Evolutionary conservation across 2,797 vertebrate genomes (phyloP), one percentile per base, ranked within the genome.

Genomic region (Anomalospiza imberbis): DNA sequence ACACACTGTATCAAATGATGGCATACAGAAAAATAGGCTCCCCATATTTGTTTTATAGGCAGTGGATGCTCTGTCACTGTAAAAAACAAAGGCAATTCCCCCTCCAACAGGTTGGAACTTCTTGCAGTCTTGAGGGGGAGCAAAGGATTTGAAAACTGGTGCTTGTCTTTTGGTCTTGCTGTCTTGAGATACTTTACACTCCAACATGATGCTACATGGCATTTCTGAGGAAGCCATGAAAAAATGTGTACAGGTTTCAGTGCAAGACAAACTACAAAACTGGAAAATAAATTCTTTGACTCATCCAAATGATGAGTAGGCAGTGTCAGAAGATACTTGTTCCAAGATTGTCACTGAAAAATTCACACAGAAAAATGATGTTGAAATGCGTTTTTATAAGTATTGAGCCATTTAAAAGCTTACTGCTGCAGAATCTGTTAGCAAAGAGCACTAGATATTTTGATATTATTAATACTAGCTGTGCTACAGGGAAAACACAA

Each of bases 11-110:
- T 44, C 32, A 72, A 75, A 65, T 6, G 10, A 48, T 2, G 5
- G 11, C 0, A 0, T 10, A 40, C 20, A 83, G 65, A 53, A 85
- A 54, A 85, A 48, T 5, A 15, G 16, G 61, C 4, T 88, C 45
- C n/a, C 42, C 0, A 0, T 22, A 68, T 28, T 24, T 47, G 10
- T 60, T 85, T 54, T 42, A 54, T 1, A 68, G 83, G n/a, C 8
- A 60, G 29, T 3, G 44, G n/a, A 63, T 76, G 26, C 73, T 84
- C 42, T 48, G 40, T 28, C 47, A 66, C 34, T 17, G 60, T 36
- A 60, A 1, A 12, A 86, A 88, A 84, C 4, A 12, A 82, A 62
- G 28, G 45, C 51, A 79, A 62, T 51, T 91, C 34, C 28, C 36
- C 29, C n/a, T 83, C 47, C 63, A 65, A 57, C 1, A 40, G 31